Evolutionary conservation across 1,140 invertebrate species (phyloP).

Genomic region (Protaetia brevitarsis): DNA sequence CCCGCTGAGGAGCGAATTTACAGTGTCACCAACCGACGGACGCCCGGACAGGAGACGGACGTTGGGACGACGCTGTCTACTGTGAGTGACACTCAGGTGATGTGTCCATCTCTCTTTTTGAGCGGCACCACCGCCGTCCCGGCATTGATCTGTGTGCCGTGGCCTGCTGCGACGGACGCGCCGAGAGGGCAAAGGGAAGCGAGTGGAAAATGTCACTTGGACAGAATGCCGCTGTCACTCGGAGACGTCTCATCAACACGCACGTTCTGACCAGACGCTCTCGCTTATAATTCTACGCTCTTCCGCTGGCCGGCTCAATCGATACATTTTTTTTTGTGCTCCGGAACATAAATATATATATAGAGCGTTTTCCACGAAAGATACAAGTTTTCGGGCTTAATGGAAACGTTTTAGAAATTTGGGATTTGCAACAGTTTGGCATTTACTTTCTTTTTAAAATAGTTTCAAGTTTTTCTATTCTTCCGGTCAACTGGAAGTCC

Average conservation of each 20-base stretch:
- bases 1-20: neutral
- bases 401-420: no score
- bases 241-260: conserved; percentile 37
- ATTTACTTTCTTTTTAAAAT: no score
- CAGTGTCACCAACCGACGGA: conserved; percentile 2
- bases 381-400: no score
- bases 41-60: neutral
- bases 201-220: conserved; percentile 26
- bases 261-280: conserved; percentile 34
- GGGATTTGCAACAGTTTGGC: no score
- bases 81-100: conserved; percentile 28
- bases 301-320: conserved; percentile 29
- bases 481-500: no score
- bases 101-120: conserved; percentile 24
- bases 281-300: neutral
- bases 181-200: conserved; percentile 14
- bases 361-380: no score
- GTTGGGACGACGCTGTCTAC: conserved; percentile 5
- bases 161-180: conserved; percentile 21
- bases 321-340: conserved; percentile 32
- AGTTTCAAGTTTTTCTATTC: no score
- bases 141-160: conserved; percentile 26
- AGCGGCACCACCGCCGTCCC: neutral
- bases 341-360: no score
- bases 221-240: conserved; percentile 31